Percentiles rank a stretch among this genome's conserved stretches.
Conservation (phyloP, 2,888 invertebrate genomes). For the Rhingia rostrata region DNA sequence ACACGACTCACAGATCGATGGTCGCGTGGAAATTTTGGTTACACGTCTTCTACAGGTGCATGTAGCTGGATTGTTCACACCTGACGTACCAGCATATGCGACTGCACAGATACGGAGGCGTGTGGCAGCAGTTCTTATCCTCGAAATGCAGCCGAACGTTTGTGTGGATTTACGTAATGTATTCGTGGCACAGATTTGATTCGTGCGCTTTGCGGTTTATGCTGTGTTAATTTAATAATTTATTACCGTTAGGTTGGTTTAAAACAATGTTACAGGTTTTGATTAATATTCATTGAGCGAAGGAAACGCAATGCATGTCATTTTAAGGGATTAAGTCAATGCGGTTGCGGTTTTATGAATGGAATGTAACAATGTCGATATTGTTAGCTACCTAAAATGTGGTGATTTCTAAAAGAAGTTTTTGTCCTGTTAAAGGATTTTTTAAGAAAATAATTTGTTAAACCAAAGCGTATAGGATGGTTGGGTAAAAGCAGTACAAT, state of each 20-base stretch:
- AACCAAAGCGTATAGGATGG: too few species aligned
- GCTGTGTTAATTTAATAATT: constrained; percentile 54
- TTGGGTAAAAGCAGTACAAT: too few species aligned
- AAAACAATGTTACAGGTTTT: constrained; percentile 66
- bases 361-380: constrained; percentile 29
- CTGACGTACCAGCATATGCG: constrained; percentile 41
- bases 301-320: constrained; percentile 16
- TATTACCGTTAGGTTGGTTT: constrained; percentile 59
- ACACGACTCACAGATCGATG: constrained; percentile 68
- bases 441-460: too few species aligned
- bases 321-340: constrained; percentile 36
- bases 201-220: constrained; percentile 32
- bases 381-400: too few species aligned
- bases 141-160: constrained; percentile 22
- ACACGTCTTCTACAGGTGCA: constrained; percentile 61
- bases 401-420: too few species aligned
- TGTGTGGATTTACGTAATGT: constrained; percentile 40
- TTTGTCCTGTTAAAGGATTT: too few species aligned
- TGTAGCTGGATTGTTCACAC: constrained; percentile 66
- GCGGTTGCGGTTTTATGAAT: constrained; percentile 53
- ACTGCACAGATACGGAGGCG: constrained; percentile 49
- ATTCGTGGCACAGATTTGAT: constrained; percentile 65
- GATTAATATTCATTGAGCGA: constrained; percentile 57
- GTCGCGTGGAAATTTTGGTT: constrained; percentile 65
- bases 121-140: constrained; percentile 49